A percentile compares a stretch with the other conserved stretches of the same genome.
Evolutionary conservation across 2,888 invertebrate genomes (phyloP).

Genomic region (Drosophila imparisetae): DNA sequence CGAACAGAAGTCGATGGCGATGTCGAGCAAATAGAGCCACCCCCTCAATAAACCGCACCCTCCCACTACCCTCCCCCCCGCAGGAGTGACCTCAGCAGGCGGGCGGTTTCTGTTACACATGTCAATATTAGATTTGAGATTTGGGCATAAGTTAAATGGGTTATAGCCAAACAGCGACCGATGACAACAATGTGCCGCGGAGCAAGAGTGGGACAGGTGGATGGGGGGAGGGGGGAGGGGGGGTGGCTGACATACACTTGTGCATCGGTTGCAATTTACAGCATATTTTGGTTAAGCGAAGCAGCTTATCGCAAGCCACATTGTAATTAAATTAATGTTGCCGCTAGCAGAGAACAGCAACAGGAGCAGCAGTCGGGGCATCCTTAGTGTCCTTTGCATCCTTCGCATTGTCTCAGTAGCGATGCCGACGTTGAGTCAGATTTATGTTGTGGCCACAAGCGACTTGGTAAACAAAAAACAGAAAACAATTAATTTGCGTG

Average conservation of each 20-base stretch:
- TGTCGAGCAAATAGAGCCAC: conserved; percentile 45
- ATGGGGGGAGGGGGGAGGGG: not conserved
- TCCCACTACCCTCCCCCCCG: not conserved
- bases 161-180: conserved; percentile 36
- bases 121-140: conserved; percentile 74
- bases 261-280: conserved; percentile 48
- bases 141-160: conserved; percentile 72
- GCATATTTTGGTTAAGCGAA: conserved; percentile 6
- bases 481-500: not conserved
- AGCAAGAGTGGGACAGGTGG: not conserved
- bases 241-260: conserved; percentile 29
- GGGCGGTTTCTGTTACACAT: conserved; percentile 56
- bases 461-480: conserved; percentile 29
- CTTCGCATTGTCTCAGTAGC: conserved; percentile 25
- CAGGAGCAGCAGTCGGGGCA: conserved; percentile 9
- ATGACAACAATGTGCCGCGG: conserved; percentile 9
- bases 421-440: not conserved
- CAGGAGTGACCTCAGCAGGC: conserved; percentile 38
- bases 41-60: not conserved
- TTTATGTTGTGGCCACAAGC: conserved; percentile 54
- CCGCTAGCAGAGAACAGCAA: conserved; percentile 3
- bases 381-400: conserved; percentile 15
- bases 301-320: conserved; percentile 48
- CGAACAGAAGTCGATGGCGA: conserved; percentile 45
- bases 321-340: conserved; percentile 71